Evolutionary conservation across 2,797 vertebrate species (phyloP), one percentile per base, ranked within the genome.

Genomic region (Columba guinea): DNA sequence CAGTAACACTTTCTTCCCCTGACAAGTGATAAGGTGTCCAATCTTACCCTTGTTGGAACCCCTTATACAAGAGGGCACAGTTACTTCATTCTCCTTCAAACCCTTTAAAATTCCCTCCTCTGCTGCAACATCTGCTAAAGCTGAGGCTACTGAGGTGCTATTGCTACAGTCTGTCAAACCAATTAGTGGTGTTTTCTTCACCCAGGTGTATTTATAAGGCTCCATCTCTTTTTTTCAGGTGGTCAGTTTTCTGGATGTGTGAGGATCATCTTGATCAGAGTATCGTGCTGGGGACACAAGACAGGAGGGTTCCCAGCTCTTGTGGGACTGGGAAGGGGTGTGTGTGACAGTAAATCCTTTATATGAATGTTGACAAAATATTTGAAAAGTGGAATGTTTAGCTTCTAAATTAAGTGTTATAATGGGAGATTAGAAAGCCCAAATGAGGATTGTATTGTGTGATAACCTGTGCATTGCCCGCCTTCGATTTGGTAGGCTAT

Each of bases 61-160:
- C 7, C 9, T 41, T 67, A 26, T 48, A 7, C 5, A 22, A 22
- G 87, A 46, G 5, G 21, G 1, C 34, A 37, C 0, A 0, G 26
- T 84, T 63, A 22, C 20, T 83, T 91, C 3, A 7, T 76, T 76
- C 20, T 12, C 21, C 23, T 82, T 89, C 27, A 76, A 69, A 37
- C 4, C 7, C 2, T 35, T 76, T 62, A 56, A 92, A 79, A 87
- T 65, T 62, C 6, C 24, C 10, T 60, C 12, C 6, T 51, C 15
- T 84, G 10, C 55, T 73, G 28, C 35, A 68, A 26, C 27, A 79
- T 64, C n/a, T 74, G 46, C 51, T 76, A 5, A 69, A 58, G 27
- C 34, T 87, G 58, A 26, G 89, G 74, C 37, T 68, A 4, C 53
- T 19, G 27, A 41, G 39, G 23, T 82, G 37, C 35, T 76, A 0